Percentiles rank a stretch among this genome's conserved stretches.
Evolutionary conservation across 1,140 invertebrate genomes (phyloP).

Genomic region (Brachionus paranguensis): DNA sequence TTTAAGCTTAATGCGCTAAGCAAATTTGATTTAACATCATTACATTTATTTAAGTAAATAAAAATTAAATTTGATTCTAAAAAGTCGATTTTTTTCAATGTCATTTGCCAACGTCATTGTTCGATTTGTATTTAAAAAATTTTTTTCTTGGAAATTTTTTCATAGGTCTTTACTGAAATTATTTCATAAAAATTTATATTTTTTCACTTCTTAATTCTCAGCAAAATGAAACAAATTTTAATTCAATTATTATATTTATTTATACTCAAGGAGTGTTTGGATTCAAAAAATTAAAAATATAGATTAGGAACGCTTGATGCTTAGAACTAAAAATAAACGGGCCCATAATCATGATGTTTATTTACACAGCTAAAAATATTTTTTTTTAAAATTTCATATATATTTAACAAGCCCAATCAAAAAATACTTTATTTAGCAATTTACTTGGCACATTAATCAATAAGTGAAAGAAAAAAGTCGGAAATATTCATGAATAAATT

Average conservation of each 20-base stretch:
- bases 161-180: neutral
- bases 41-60: neutral
- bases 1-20: neutral
- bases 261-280: too few species aligned
- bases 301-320: neutral
- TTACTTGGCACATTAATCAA: neutral
- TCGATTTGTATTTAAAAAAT: neutral
- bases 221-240: too few species aligned
- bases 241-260: too few species aligned
- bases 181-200: too few species aligned
- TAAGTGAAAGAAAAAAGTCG: neutral
- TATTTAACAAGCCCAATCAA: neutral
- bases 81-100: neutral
- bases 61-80: neutral
- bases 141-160: neutral
- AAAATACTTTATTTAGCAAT: neutral
- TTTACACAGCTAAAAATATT: neutral
- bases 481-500: neutral
- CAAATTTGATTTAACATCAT: neutral
- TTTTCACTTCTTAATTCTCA: too few species aligned
- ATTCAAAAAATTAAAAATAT: neutral
- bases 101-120: neutral
- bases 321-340: neutral
- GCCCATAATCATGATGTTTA: neutral
- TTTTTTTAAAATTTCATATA: too few species aligned